Evolutionary conservation across 2,888 invertebrate species (phyloP).

Genomic region (Timema podura): DNA sequence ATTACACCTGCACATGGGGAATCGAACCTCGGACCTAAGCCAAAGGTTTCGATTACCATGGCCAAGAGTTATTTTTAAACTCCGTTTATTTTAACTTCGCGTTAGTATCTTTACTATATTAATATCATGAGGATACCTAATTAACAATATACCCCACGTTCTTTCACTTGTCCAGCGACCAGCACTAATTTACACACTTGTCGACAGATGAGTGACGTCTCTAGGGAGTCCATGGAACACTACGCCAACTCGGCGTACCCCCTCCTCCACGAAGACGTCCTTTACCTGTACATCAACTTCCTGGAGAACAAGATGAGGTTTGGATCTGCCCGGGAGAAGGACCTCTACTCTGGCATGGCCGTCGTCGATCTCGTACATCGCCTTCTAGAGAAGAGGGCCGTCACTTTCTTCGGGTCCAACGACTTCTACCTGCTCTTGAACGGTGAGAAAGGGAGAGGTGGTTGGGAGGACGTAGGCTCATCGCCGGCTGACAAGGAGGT

Average conservation of each 20-base stretch:
- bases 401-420: slow-evolving; percentile 47
- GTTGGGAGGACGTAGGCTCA: slow-evolving; percentile 59
- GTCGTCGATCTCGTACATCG: slow-evolving; percentile 55
- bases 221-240: slow-evolving; percentile 39
- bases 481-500: slow-evolving; percentile 36
- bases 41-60: no score
- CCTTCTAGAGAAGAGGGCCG: slow-evolving; percentile 54
- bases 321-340: slow-evolving; percentile 51
- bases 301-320: slow-evolving; percentile 48
- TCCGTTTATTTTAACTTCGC: no score
- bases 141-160: no score
- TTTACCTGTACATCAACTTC: slow-evolving; percentile 59
- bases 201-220: slow-evolving; percentile 34
- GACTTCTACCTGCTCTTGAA: slow-evolving; percentile 53
- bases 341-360: slow-evolving; percentile 55
- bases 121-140: no score
- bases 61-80: no score
- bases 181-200: no score
- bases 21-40: no score
- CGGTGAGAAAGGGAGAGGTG: slow-evolving; percentile 46
- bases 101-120: no score
- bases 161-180: no score
- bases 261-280: slow-evolving; percentile 61
- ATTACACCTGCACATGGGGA: no score
- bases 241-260: slow-evolving; percentile 56